Evolutionary conservation across 2,888 invertebrate species (phyloP), one percentile per base, ranked within the genome.

Genomic region (Ennomos fuscantarius): DNA sequence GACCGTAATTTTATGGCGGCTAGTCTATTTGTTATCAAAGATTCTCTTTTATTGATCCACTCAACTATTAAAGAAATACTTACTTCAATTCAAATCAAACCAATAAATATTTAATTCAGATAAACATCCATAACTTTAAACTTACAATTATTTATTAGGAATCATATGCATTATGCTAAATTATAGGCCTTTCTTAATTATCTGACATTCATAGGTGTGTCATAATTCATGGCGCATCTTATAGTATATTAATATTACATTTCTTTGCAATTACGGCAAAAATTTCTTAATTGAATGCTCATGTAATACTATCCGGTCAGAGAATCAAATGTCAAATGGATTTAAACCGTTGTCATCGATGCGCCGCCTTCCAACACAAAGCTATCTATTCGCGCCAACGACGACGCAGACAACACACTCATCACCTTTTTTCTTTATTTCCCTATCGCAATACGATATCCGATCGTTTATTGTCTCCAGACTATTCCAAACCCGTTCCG

Each of bases 391-490:
- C 75, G 83, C 79, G 84, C 86, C 84, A 84, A 78, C 83, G 78
- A 70, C 75, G 69, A 69, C 70, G 79, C 78, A 79, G 81, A 75
- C 71, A 72, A 71, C 73, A 77, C 83, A 88, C 89, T 88, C 88
- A 87, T 90, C 89, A 89, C 90, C 89, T 88, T 90, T 89, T 89
- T 86, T 54, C 43, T 48, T 57, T 52, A 57, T 54, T 42, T 49
- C 57, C 74, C 72, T 72, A 78, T 74, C 84, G 91, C 85, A 91
- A 92, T 85, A 83, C 87, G 91, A 92, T 89, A 90, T 85, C 80
- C 85, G 75, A 86, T 83, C 85, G 84, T 86, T 88, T 90, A 86
- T 86, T 82, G 84, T 81, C 82, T 74, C 74, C 72, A 73, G 73
- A 70, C 81, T 79, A 81, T 85, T 76, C 78, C 68, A 87, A 89